These are phyloP conservation scores for Archilochus colubris DNA, from an alignment of 2,113 vertebrate genomes.

Conservation along the genomic window DNA sequence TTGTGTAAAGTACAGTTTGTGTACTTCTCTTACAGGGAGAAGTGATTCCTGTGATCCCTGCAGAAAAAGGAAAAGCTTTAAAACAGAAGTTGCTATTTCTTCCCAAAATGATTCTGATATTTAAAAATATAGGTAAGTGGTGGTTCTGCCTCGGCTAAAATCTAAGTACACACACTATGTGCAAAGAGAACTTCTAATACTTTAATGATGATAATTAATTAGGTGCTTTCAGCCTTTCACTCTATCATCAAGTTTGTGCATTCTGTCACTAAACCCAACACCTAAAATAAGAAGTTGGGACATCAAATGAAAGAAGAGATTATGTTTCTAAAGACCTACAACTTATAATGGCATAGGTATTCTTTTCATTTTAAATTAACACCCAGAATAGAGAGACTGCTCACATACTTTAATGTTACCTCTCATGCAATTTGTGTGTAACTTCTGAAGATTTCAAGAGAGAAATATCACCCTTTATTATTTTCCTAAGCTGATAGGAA, in stretches of 20 bases:
- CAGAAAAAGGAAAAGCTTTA: neutral
- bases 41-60: neutral
- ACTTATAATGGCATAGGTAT: neutral
- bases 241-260: neutral
- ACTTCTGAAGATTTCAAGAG: neutral
- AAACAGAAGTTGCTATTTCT: neutral
- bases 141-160: neutral
- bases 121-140: neutral
- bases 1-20: neutral
- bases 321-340: neutral
- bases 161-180: neutral
- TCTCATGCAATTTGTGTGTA: neutral
- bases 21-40: neutral
- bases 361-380: neutral
- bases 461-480: neutral
- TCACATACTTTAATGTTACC: neutral
- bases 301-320: neutral
- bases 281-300: neutral
- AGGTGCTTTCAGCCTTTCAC: neutral
- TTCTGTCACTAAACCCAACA: neutral
- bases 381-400: neutral
- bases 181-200: neutral
- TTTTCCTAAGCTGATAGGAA: neutral
- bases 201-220: neutral
- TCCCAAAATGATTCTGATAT: neutral